Evolutionary conservation across 2,113 vertebrate genomes (phyloP).

Genomic region (Muscicapa adusta): DNA sequence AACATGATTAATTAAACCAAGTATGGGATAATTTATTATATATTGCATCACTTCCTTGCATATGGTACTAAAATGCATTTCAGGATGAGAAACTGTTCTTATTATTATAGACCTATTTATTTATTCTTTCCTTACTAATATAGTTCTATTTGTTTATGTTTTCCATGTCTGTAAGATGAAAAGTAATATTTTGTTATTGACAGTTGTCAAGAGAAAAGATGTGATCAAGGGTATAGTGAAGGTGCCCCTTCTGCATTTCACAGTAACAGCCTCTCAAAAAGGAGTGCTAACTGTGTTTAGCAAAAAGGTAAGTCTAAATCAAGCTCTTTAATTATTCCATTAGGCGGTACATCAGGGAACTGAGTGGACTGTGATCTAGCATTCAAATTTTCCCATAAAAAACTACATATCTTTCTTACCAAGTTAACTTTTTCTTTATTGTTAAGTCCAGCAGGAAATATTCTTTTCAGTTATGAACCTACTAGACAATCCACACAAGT

Average conservation of each 20-base stretch:
- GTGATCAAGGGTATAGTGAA: slow-evolving; percentile 69
- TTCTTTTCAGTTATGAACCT: background rate
- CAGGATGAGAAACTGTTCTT: background rate
- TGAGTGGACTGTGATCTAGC: background rate
- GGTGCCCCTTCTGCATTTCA: slow-evolving; percentile 65
- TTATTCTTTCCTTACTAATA: background rate
- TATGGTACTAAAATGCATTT: background rate
- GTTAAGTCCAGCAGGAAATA: background rate
- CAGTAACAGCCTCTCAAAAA: slow-evolving; percentile 71
- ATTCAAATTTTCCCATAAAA: background rate
- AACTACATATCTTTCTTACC: background rate
- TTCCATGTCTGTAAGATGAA: background rate
- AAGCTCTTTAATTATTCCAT: background rate
- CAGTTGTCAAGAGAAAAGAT: slow-evolving; percentile 73
- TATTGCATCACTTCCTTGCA: background rate
- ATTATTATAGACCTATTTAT: background rate
- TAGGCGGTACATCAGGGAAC: background rate
- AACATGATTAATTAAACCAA: background rate
- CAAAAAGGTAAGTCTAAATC: slow-evolving; percentile 66
- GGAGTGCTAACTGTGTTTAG: slow-evolving; percentile 70
- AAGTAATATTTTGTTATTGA: background rate
- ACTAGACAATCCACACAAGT: background rate
- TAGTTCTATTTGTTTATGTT: background rate
- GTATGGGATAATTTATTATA: background rate
- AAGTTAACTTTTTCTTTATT: background rate